phyloP scores from a whole-genome alignment of 2,888 invertebrate genomes.

The Pharmacophagus antenor region DNA sequence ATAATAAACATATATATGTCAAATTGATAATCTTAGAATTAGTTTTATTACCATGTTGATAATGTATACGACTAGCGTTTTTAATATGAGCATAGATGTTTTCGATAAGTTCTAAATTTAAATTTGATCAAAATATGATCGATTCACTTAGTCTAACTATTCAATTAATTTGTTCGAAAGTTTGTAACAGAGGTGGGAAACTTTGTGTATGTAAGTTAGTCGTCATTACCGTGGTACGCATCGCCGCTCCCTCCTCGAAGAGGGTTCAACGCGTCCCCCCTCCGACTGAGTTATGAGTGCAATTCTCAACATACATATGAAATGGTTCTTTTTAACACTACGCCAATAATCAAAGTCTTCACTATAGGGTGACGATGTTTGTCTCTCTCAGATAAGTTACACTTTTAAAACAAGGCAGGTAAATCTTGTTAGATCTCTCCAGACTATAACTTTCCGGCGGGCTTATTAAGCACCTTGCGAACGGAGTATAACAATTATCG shows the following conservation, averaged over 20 bases:
- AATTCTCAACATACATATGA: not conserved
- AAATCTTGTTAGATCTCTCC: not conserved
- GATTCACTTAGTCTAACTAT: not conserved
- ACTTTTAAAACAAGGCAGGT: not conserved
- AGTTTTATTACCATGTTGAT: no score
- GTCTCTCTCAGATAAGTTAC: not conserved
- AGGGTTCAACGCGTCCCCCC: constrained; percentile 1
- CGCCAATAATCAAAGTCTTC: not conserved
- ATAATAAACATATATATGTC: no score
- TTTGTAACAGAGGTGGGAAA: not conserved
- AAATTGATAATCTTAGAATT: no score
- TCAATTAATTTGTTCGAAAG: not conserved
- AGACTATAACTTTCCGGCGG: no score
- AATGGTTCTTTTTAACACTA: not conserved
- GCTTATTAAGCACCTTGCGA: no score
- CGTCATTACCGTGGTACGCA: not conserved
- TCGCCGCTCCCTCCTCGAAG: not conserved
- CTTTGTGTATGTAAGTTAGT: constrained; percentile 3
- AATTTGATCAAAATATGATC: not conserved
- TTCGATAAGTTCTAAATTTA: not conserved
- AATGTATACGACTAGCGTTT: not conserved
- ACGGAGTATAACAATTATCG: no score
- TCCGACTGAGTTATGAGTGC: constrained; percentile 3
- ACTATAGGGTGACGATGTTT: not conserved
- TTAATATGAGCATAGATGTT: not conserved